Conservation (phyloP, 2,113 vertebrate species). For the Rafetus swinhoei region DNA sequence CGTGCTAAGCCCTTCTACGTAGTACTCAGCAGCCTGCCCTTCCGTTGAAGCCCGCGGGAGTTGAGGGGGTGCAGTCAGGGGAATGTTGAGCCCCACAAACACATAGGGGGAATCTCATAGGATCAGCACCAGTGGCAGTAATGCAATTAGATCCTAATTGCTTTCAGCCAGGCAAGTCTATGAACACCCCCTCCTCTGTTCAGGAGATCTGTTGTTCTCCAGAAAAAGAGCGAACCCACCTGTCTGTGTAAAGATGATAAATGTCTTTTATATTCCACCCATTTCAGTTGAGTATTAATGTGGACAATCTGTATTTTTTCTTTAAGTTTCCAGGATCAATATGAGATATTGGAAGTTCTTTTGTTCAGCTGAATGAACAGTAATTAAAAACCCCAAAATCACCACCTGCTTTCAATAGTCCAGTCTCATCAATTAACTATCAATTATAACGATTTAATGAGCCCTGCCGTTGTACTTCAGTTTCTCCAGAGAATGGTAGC, state of each 20-base stretch:
- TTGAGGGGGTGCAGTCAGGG: background rate
- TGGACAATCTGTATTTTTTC: background rate
- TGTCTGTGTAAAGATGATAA: background rate
- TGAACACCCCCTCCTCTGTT: conserved; percentile 13
- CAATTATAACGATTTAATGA: conserved; percentile 50
- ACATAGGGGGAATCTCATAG: background rate
- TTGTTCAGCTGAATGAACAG: background rate
- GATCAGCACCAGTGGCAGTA: background rate
- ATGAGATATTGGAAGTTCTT: background rate
- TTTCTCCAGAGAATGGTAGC: background rate
- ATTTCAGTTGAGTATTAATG: background rate
- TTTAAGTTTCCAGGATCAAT: background rate
- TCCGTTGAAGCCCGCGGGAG: background rate
- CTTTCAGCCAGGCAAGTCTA: background rate
- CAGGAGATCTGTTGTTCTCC: background rate
- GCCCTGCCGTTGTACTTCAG: conserved; percentile 4
- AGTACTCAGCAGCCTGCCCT: accelerated
- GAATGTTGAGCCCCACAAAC: background rate
- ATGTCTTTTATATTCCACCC: background rate
- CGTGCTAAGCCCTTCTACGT: background rate
- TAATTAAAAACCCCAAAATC: background rate
- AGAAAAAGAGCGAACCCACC: background rate
- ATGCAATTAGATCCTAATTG: background rate
- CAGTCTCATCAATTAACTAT: background rate
- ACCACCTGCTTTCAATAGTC: background rate